phyloP scores from a whole-genome alignment of 2,888 invertebrate species.

The Acanthosepion esculentum region DNA sequence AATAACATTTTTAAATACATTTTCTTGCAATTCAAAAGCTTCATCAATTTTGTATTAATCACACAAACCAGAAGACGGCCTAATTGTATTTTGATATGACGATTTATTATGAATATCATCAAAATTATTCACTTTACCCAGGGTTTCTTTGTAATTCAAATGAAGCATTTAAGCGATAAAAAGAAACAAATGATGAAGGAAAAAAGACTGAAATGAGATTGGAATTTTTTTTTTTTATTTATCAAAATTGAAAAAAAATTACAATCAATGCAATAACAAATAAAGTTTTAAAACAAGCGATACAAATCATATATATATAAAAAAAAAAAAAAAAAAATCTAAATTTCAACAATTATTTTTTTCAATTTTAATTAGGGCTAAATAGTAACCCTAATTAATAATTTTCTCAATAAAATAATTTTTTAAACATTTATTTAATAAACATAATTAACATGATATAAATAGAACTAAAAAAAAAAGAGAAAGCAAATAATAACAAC shows the following conservation, averaged over 20 bases:
- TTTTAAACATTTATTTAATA: neutral
- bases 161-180: neutral
- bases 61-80: no score
- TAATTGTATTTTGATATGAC: no score
- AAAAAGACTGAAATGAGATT: neutral
- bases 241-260: constrained; percentile 20
- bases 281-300: neutral
- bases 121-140: no score
- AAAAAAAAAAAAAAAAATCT: neutral
- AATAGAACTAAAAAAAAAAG: neutral
- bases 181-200: neutral
- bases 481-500: neutral
- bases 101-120: no score
- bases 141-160: no score
- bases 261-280: constrained; percentile 23
- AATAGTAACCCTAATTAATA: neutral
- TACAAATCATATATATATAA: neutral
- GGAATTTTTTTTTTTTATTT: neutral
- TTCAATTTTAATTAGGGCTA: neutral
- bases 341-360: constrained; percentile 4
- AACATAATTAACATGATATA: neutral
- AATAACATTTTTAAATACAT: no score
- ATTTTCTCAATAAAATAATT: neutral
- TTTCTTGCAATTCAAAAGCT: no score
- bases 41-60: no score